Evolutionary conservation across 2,113 vertebrate genomes (phyloP).

Genomic region (Eulacestoma nigropectus): DNA sequence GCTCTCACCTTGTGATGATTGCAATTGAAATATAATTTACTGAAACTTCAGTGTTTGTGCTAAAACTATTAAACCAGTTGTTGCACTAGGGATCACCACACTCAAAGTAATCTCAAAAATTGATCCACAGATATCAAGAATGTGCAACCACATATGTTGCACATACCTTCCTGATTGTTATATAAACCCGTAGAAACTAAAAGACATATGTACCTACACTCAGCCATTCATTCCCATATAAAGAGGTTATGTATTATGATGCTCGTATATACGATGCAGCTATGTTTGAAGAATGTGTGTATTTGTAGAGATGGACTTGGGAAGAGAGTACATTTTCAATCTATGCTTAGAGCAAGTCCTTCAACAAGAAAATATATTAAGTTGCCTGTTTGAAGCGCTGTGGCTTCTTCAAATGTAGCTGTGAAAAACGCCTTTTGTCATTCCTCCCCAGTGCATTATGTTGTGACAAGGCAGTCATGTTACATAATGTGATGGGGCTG

Average conservation of each 20-base stretch:
- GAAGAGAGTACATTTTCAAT: not conserved
- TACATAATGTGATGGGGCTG: slow-evolving; percentile 28
- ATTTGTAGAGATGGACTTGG: not conserved
- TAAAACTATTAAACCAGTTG: not conserved
- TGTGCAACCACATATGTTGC: not conserved
- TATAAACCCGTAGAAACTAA: not conserved
- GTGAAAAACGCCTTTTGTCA: slow-evolving; percentile 48
- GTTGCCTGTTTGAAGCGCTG: not conserved
- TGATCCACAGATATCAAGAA: not conserved
- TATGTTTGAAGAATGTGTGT: not conserved
- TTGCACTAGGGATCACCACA: not conserved
- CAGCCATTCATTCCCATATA: not conserved
- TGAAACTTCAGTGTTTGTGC: not conserved
- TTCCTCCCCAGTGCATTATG: slow-evolving; percentile 29
- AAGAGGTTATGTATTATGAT: not conserved
- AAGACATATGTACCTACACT: not conserved
- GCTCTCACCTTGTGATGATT: not conserved
- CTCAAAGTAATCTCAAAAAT: not conserved
- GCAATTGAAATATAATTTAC: not conserved
- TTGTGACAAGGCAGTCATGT: slow-evolving; percentile 44
- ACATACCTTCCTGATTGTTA: not conserved
- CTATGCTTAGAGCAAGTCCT: not conserved
- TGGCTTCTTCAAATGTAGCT: slow-evolving; percentile 13
- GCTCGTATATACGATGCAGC: fast-evolving
- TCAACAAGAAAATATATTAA: slow-evolving; percentile 9